Evolutionary conservation across 2,797 vertebrate species (phyloP).

Genomic region (Peromyscus attwateri): DNA sequence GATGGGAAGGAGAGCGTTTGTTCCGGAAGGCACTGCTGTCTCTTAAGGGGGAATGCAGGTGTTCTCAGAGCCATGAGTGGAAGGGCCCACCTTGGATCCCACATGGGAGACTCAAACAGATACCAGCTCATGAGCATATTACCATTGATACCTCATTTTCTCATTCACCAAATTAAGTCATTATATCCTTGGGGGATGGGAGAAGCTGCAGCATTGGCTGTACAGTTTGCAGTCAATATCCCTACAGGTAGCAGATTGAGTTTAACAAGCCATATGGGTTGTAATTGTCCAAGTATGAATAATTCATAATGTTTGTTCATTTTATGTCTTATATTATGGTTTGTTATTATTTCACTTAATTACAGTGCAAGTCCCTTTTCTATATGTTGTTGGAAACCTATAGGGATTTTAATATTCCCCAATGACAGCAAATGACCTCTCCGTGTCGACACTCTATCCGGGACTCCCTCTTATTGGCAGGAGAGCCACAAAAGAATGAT

Average conservation of each 20-base stretch:
- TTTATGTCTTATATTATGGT: conserved; percentile 97
- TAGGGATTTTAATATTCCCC: conserved; percentile 94
- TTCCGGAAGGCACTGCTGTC: not conserved
- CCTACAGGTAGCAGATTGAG: conserved; percentile 95
- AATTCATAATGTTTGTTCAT: conserved; percentile 97
- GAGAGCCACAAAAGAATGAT: conserved; percentile 90
- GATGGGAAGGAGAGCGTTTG: not conserved
- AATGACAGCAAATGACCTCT: conserved; percentile 91
- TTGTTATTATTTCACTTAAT: conserved; percentile 95
- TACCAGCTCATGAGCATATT: conserved; percentile 75
- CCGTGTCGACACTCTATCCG: conserved; percentile 92
- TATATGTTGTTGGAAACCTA: conserved; percentile 92
- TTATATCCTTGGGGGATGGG: conserved; percentile 78
- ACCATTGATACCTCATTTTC: conserved; percentile 85
- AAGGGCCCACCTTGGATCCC: conserved; percentile 74
- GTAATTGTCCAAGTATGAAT: conserved; percentile 96
- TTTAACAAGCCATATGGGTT: conserved; percentile 99
- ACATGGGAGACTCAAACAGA: conserved; percentile 71
- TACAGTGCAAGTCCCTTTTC: conserved; percentile 86
- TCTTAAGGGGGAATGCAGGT: conserved; percentile 52
- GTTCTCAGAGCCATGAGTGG: conserved; percentile 55
- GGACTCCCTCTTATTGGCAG: conserved; percentile 91
- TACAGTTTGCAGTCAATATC: conserved; percentile 84
- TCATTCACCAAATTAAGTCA: conserved; percentile 88
- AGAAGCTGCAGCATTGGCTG: conserved; percentile 66